phyloP scores from a whole-genome alignment of 1,140 invertebrate genomes.

The Mesaphorura yosii region DNA sequence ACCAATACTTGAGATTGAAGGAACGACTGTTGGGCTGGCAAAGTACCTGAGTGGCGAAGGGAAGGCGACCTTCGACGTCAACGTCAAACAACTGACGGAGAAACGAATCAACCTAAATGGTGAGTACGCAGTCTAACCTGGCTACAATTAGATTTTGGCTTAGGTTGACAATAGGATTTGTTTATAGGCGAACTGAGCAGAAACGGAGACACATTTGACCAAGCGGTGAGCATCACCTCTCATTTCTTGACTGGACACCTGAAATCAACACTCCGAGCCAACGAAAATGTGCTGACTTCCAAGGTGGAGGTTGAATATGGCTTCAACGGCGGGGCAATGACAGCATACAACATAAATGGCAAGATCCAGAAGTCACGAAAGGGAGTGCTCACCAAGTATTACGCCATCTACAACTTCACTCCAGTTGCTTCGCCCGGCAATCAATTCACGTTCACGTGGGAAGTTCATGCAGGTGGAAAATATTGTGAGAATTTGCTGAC shows the following conservation, averaged over 20 bases:
- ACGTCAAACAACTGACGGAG: constrained; percentile 31
- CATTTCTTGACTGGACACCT: constrained; percentile 31
- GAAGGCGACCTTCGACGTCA: constrained; percentile 33
- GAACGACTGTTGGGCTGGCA: constrained; percentile 25
- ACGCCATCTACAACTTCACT: constrained; percentile 10
- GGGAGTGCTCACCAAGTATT: constrained; percentile 31
- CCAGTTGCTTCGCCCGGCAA: constrained; percentile 30
- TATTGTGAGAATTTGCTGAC: constrained; percentile 33
- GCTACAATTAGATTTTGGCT: too few relatives aligned
- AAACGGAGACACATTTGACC: constrained; percentile 24
- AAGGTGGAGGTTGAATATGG: constrained; percentile 32
- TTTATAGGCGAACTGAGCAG: constrained; percentile 28
- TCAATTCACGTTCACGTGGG: constrained; percentile 31
- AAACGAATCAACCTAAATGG: constrained; percentile 32
- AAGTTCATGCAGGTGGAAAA: constrained; percentile 30
- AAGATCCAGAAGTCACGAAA: constrained; percentile 27
- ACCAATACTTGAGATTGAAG: constrained; percentile 28
- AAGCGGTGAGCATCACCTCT: constrained; percentile 23
- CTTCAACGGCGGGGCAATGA: constrained; percentile 22
- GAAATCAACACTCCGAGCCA: constrained; percentile 27
- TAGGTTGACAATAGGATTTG: too few relatives aligned
- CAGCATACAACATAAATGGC: constrained; percentile 31
- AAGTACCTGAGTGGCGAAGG: constrained; percentile 6
- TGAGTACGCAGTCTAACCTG: too few relatives aligned
- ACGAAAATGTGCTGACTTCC: constrained; percentile 25